Evolutionary conservation across 2,797 vertebrate species (phyloP).

Genomic region (Macropodus opercularis): DNA sequence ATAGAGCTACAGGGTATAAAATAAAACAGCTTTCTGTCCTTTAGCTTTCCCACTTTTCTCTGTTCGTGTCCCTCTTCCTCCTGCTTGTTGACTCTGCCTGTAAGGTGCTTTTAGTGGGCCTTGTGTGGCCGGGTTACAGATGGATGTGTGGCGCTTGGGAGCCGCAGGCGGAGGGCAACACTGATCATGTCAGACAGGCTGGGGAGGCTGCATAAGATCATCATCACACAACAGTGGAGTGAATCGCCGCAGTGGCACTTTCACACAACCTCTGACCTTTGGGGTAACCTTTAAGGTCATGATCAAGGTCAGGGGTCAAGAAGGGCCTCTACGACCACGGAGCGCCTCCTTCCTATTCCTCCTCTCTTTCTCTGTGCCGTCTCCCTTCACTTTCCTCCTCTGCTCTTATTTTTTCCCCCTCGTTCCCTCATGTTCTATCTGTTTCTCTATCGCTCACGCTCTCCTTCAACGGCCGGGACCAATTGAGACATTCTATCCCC

Average conservation of each 20-base stretch:
- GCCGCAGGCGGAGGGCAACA: constrained; percentile 71
- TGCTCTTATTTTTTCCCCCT: constrained; percentile 4
- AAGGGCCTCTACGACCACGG: constrained; percentile 69
- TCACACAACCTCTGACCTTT: constrained; percentile 84
- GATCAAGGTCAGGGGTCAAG: constrained; percentile 81
- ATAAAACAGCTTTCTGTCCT: constrained; percentile 64
- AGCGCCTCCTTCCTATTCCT: constrained; percentile 41
- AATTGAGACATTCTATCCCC: constrained; percentile 78
- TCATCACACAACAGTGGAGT: constrained; percentile 77
- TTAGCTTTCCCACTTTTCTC: constrained; percentile 64
- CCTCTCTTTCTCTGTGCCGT: constrained; percentile 13
- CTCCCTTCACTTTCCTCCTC: constrained; percentile 4
- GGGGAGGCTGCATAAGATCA: constrained; percentile 80
- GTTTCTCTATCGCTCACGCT: constrained; percentile 63
- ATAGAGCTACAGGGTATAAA: constrained; percentile 43
- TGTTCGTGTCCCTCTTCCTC: constrained; percentile 58
- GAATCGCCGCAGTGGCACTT: constrained; percentile 78
- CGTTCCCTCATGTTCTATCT: constrained; percentile 58
- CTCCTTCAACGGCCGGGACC: constrained; percentile 63
- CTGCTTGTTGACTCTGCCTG: constrained; percentile 73
- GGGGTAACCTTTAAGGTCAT: constrained; percentile 73
- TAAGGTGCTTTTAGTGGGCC: constrained; percentile 75
- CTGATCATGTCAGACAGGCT: constrained; percentile 79
- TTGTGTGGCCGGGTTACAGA: constrained; percentile 67
- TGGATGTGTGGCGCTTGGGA: constrained; percentile 74